A percentile compares a stretch with the other conserved stretches of the same genome.
phyloP scores from a whole-genome alignment of 2,797 vertebrate genomes.

The Gorsachius magnificus region DNA sequence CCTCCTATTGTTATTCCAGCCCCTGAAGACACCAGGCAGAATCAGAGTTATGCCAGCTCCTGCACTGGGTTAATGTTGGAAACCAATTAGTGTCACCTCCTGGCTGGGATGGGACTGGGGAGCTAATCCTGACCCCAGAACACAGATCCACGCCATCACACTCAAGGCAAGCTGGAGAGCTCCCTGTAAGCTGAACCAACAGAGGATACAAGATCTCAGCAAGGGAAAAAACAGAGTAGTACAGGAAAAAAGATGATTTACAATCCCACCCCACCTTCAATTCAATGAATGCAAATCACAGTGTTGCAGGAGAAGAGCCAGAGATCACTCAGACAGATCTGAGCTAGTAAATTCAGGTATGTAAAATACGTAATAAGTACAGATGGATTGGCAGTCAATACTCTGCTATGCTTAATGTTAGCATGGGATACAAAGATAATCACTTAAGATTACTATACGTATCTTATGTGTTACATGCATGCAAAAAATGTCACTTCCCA shows the following conservation, averaged over 20 bases:
- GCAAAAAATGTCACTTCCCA: neutral
- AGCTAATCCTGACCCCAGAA: neutral
- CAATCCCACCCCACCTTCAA: neutral
- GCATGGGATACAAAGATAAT: neutral
- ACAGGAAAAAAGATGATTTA: neutral
- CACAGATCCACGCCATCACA: neutral
- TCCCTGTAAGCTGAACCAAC: neutral
- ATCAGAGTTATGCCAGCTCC: neutral
- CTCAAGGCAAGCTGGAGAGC: neutral
- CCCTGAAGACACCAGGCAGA: neutral
- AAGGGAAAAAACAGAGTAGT: neutral
- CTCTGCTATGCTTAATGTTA: neutral
- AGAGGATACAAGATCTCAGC: neutral
- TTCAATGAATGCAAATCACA: neutral
- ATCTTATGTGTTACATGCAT: neutral
- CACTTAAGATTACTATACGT: rapidly evolving
- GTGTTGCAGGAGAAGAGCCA: neutral
- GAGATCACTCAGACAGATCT: neutral
- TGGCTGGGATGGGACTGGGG: neutral
- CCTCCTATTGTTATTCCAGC: neutral
- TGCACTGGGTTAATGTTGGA: neutral
- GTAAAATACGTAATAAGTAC: neutral
- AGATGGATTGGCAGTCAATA: neutral
- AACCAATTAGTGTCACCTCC: neutral
- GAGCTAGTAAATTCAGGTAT: neutral